Evolutionary conservation across 2,888 invertebrate species (phyloP).

Genomic region (Campoletis raptor): DNA sequence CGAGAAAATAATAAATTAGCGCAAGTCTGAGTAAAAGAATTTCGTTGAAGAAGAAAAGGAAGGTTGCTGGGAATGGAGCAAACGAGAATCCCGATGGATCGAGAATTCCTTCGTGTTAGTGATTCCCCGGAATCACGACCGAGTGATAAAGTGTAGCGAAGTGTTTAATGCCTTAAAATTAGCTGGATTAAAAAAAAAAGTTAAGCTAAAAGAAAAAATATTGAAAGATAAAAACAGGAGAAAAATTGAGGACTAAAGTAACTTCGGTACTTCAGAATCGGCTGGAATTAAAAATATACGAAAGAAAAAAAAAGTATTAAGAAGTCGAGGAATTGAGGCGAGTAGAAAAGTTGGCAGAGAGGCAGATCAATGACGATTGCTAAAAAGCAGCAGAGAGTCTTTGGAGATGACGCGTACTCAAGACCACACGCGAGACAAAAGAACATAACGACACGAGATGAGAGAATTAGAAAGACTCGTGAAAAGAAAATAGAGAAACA

Average conservation of each 20-base stretch:
- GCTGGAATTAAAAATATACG: slow-evolving; percentile 26
- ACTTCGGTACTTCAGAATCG: neutral
- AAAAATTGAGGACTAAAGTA: neutral
- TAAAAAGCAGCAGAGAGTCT: slow-evolving; percentile 6
- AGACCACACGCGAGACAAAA: slow-evolving; percentile 61
- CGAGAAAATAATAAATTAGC: slow-evolving; percentile 57
- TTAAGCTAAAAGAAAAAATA: neutral
- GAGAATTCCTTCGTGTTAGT: slow-evolving; percentile 56
- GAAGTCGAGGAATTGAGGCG: neutral
- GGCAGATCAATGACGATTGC: slow-evolving; percentile 58
- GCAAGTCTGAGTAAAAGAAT: slow-evolving; percentile 56
- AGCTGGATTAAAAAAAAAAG: slow-evolving; percentile 34
- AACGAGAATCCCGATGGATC: slow-evolving; percentile 36
- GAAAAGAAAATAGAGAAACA: slow-evolving; percentile 10
- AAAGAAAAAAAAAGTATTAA: neutral
- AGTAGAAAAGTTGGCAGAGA: slow-evolving; percentile 16
- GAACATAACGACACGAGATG: slow-evolving; percentile 12
- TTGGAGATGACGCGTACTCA: slow-evolving; percentile 30
- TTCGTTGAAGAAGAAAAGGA: slow-evolving; percentile 22
- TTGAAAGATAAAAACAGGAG: neutral
- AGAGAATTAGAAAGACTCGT: slow-evolving; percentile 20
- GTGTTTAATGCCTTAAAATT: slow-evolving; percentile 31
- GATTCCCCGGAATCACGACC: slow-evolving; percentile 63
- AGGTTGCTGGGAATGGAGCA: neutral
- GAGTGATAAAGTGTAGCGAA: slow-evolving; percentile 60